Base-by-base conservation (phyloP, 2,113 vertebrate genomes). In the Nymphicus hollandicus region DNA sequence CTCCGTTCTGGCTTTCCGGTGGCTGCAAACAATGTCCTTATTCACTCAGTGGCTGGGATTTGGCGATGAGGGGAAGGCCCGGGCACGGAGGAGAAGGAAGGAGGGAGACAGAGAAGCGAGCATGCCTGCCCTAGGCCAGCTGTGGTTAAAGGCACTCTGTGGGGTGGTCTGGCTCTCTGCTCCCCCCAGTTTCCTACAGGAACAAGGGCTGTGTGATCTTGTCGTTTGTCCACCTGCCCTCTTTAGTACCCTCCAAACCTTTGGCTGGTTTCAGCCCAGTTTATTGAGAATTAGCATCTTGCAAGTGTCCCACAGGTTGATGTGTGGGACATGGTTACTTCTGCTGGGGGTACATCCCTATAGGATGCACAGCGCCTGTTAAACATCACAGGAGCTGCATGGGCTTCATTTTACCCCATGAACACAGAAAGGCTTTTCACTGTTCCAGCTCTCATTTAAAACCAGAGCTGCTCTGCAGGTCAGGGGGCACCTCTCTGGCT, bases 1-100 rank as follows among this genome's bases (percentile, higher is more conserved):
- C 93, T 96, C 93, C 10, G 22, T 93, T 95, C 90, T 79, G 73
- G 84, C 95, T 92, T 97, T 97, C 96, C 95, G 95, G 95, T 93
- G 63, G 41, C 79, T 71, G 88, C 77, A 86, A 56, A 97, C 96
- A 97, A 97, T 96, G 96, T 93, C 88, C 95, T 93, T 81, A 96
- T 96, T 96, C 95, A 96, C 76, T 61, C 5, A 0, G 41, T 2
- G 81, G 22, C 95, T 94, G 93, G 69, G 90, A 93, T 93, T 96
- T 90, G 93, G 95, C 81, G 60, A 60, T 0, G 6, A 83, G 85
- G 91, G 64, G 74, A 96, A 91, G 64, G 94, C 71, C 50, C 2
- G 27, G 71, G 81, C 3, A 2, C 70, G 63, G 72, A 63, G 88
- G 74, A 92, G 93, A 35, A 87, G 83, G 88, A 93, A 94, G 71